Evolutionary conservation across 2,797 vertebrate species (phyloP).

Genomic region (Dallia pectoralis): DNA sequence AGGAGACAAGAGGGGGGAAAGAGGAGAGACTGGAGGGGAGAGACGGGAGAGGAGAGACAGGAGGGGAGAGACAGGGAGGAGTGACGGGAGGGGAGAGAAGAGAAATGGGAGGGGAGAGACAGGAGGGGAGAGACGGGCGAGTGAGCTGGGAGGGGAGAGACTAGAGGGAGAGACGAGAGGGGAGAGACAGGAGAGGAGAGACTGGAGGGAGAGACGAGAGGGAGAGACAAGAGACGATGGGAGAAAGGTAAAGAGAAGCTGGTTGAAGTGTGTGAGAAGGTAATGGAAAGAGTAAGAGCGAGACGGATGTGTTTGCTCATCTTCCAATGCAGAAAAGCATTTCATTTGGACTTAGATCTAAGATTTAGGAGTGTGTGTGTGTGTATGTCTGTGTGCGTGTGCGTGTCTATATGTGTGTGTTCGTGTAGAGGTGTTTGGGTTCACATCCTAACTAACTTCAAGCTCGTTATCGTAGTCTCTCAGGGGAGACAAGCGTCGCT

Average conservation of each 20-base stretch:
- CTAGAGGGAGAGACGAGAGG: background rate
- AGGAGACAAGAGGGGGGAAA: background rate
- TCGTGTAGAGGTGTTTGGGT: slow-evolving; percentile 52
- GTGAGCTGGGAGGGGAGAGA: slow-evolving; percentile 60
- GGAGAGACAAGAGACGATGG: background rate
- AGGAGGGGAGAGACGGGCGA: too few relatives aligned
- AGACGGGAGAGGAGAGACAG: slow-evolving; percentile 18
- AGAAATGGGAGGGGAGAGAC: slow-evolving; percentile 21
- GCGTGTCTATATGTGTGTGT: too few relatives aligned
- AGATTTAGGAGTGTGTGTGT: slow-evolving; percentile 34
- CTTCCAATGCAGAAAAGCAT: slow-evolving; percentile 61
- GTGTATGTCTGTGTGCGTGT: too few relatives aligned
- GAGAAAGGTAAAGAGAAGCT: background rate
- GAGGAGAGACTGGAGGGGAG: background rate
- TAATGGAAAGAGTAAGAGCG: slow-evolving; percentile 25
- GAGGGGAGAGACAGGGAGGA: slow-evolving; percentile 48
- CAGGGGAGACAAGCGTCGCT: slow-evolving; percentile 48
- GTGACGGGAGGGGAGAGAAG: slow-evolving; percentile 66
- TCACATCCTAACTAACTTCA: slow-evolving; percentile 74
- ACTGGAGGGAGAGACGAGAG: background rate
- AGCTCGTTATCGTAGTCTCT: slow-evolving; percentile 65
- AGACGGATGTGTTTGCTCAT: slow-evolving; percentile 45
- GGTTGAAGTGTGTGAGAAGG: background rate
- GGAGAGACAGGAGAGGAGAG: background rate
- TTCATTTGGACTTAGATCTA: slow-evolving; percentile 69